phyloP scores from a whole-genome alignment of 2,888 invertebrate species.

The Amphipyra tragopoginis region DNA sequence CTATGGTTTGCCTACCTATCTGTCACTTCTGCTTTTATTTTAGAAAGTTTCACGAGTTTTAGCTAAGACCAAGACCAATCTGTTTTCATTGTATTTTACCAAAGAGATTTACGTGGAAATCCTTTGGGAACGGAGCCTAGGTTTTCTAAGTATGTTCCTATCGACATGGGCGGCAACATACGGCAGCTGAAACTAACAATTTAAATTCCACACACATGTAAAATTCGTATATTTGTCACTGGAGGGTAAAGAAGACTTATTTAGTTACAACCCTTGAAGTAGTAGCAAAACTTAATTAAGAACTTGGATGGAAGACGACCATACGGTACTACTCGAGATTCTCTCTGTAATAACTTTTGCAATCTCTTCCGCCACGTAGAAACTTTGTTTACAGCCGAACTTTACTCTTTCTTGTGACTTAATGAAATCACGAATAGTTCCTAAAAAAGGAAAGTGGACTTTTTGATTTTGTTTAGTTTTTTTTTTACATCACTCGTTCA shows the following conservation, averaged over 20 bases:
- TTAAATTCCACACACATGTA: not conserved
- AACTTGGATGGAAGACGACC: constrained; percentile 61
- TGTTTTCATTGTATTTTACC: no score
- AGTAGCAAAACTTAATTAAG: constrained; percentile 68
- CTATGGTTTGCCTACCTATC: no score
- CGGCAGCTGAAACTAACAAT: not conserved
- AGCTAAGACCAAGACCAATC: no score
- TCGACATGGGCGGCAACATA: not conserved
- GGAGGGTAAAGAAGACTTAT: constrained; percentile 4
- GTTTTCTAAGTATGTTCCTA: not conserved
- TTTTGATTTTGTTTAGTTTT: no score
- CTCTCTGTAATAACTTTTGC: constrained; percentile 68
- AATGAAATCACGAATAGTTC: constrained; percentile 20
- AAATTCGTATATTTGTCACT: not conserved
- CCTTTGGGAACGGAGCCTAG: no score
- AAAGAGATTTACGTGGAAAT: no score
- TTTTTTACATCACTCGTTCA: no score
- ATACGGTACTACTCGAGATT: constrained; percentile 55
- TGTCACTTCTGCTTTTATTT: no score
- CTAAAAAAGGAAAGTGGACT: no score
- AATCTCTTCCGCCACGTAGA: constrained; percentile 62
- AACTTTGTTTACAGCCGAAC: constrained; percentile 63
- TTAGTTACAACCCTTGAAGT: constrained; percentile 40
- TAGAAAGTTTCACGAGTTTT: no score
- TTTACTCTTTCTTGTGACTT: constrained; percentile 35